Conservation (phyloP, 2,113 vertebrate species). For the Shinisaurus crocodilurus region DNA sequence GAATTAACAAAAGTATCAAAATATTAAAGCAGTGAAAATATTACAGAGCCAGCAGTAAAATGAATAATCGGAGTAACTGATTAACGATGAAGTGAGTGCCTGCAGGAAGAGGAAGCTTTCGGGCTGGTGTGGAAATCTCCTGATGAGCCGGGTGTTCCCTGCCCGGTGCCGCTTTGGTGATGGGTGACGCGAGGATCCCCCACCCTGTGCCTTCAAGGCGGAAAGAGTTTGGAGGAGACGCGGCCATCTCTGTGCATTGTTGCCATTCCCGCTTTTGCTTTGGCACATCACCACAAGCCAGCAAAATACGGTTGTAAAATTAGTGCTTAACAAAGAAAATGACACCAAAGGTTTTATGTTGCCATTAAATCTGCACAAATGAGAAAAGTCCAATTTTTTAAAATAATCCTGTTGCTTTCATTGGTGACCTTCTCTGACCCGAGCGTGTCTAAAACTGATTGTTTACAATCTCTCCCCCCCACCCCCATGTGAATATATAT, state of each 20-base stretch:
- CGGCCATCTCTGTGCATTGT: neutral
- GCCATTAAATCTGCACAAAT: neutral
- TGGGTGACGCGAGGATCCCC: fast-evolving
- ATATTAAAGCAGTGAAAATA: too few relatives aligned
- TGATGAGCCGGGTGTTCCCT: too few relatives aligned
- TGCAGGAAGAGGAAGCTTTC: too few relatives aligned
- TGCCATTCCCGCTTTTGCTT: neutral
- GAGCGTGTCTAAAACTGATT: neutral
- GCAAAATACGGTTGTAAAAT: too few relatives aligned
- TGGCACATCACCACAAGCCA: neutral
- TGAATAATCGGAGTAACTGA: too few relatives aligned
- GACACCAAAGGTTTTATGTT: neutral
- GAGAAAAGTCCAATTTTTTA: neutral
- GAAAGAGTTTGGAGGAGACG: too few relatives aligned
- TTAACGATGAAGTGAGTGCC: too few relatives aligned
- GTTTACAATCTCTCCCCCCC: neutral
- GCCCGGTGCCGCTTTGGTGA: too few relatives aligned
- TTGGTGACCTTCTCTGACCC: neutral
- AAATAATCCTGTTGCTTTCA: neutral
- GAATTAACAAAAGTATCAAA: too few relatives aligned
- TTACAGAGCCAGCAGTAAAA: too few relatives aligned
- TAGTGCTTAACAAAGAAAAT: neutral
- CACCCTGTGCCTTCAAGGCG: neutral
- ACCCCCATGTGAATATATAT: neutral
- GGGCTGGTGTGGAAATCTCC: too few relatives aligned